phyloP scores from a whole-genome alignment of 2,888 invertebrate species.

The Drosophila infuscata region DNA sequence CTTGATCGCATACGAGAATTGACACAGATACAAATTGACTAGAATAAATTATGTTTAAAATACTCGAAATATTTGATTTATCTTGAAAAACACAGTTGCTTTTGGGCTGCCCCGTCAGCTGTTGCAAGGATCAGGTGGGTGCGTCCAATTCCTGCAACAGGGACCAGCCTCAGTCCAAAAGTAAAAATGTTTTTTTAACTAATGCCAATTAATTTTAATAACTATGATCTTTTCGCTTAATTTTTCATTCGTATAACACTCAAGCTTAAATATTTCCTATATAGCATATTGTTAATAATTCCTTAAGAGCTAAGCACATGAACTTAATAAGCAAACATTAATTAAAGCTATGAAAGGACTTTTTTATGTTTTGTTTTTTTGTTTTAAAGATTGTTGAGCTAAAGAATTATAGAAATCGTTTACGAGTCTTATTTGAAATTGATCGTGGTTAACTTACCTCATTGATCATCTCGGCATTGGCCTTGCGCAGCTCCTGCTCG shows the following conservation, averaged over 20 bases:
- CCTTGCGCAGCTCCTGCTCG: conserved; percentile 82
- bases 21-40: background rate
- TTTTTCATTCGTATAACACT: background rate
- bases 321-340: conserved; percentile 64
- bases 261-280: conserved; percentile 1
- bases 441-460: conserved; percentile 76
- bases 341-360: conserved; percentile 76
- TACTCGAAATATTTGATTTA: background rate
- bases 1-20: background rate
- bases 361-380: conserved; percentile 38
- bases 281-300: conserved; percentile 8
- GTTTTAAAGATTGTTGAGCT: conserved; percentile 83
- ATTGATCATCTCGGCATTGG: conserved; percentile 84
- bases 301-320: conserved; percentile 42
- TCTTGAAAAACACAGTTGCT: conserved; percentile 1
- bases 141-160: conserved; percentile 1
- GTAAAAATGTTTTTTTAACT: conserved; percentile 34
- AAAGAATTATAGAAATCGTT: conserved; percentile 6
- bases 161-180: background rate
- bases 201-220: background rate
- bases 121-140: conserved; percentile 50
- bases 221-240: background rate
- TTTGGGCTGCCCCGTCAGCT: background rate
- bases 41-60: background rate
- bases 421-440: background rate